A percentile compares a stretch with the other conserved stretches of the same genome.
phyloP scores from a whole-genome alignment of 1,140 invertebrate genomes.

The Apolygus lucorum region DNA sequence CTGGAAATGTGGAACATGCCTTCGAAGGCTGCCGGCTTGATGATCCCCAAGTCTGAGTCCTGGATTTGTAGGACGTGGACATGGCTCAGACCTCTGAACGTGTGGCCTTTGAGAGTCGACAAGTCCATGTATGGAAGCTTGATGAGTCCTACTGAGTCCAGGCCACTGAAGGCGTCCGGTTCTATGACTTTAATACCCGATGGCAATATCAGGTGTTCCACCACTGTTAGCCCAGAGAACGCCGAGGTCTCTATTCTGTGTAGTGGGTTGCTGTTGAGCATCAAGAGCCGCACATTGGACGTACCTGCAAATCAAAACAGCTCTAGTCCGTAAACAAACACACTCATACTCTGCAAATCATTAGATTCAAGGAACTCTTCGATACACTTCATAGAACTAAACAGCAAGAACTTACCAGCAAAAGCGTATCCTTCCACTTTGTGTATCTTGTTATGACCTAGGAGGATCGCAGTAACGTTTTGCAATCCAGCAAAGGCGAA shows the following conservation, averaged over 20 bases:
- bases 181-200: slow-evolving; percentile 65
- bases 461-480: slow-evolving; percentile 62
- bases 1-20: slow-evolving; percentile 56
- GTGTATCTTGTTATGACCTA: slow-evolving; percentile 67
- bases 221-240: slow-evolving; percentile 69
- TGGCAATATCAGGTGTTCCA: slow-evolving; percentile 63
- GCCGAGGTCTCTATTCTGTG: slow-evolving; percentile 62
- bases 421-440: slow-evolving; percentile 71
- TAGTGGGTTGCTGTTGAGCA: slow-evolving; percentile 67
- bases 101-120: slow-evolving; percentile 53
- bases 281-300: slow-evolving; percentile 63
- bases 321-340: no score
- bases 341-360: no score
- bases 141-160: slow-evolving; percentile 64
- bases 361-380: no score
- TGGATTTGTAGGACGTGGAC: slow-evolving; percentile 63
- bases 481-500: slow-evolving; percentile 74
- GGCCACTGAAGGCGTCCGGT: slow-evolving; percentile 66
- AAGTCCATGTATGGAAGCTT: slow-evolving; percentile 76
- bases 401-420: slow-evolving; percentile 45
- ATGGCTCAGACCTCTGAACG: slow-evolving; percentile 64
- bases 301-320: slow-evolving; percentile 53
- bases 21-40: slow-evolving; percentile 60
- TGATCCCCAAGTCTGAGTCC: slow-evolving; percentile 66
- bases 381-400: no score